phyloP scores from a whole-genome alignment of 2,797 vertebrate species.

The Amblyopsis hoosieri region DNA sequence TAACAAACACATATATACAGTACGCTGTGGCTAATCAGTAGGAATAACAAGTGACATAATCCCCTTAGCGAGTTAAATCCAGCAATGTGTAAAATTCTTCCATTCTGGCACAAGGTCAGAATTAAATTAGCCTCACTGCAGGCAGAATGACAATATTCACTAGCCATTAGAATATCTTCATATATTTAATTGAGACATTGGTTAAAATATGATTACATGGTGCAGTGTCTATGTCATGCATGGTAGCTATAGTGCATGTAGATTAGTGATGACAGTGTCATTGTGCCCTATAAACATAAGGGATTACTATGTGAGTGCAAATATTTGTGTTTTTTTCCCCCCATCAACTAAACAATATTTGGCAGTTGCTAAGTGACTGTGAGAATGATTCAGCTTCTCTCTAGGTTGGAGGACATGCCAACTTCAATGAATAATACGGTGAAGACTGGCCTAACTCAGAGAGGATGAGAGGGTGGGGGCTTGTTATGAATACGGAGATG shows the following conservation, averaged over 20 bases:
- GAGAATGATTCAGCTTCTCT: constrained; percentile 68
- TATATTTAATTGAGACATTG: constrained; percentile 48
- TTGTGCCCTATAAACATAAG: constrained; percentile 9
- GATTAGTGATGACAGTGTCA: constrained; percentile 11
- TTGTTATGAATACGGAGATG: constrained; percentile 68
- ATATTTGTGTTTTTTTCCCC: constrained; percentile 41
- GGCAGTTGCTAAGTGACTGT: constrained; percentile 76
- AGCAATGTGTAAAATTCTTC: constrained; percentile 56
- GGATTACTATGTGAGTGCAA: constrained; percentile 6
- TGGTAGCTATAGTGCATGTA: not conserved
- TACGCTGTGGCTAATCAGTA: constrained; percentile 42
- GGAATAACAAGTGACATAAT: constrained; percentile 60
- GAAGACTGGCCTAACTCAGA: constrained; percentile 59
- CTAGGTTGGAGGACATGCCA: constrained; percentile 61
- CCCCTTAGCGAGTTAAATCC: constrained; percentile 46
- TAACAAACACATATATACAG: constrained; percentile 46
- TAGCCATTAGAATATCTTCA: constrained; percentile 56
- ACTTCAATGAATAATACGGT: constrained; percentile 68
- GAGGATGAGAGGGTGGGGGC: constrained; percentile 51
- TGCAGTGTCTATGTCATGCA: constrained; percentile 6
- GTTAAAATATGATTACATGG: constrained; percentile 25
- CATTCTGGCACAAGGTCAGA: constrained; percentile 63
- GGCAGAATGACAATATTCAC: constrained; percentile 59
- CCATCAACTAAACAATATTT: constrained; percentile 73
- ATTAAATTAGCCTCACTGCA: constrained; percentile 54